These are phyloP conservation scores for Tupiocoris notatus DNA, from an alignment of 2,888 invertebrate species.

Conservation along the genomic window DNA sequence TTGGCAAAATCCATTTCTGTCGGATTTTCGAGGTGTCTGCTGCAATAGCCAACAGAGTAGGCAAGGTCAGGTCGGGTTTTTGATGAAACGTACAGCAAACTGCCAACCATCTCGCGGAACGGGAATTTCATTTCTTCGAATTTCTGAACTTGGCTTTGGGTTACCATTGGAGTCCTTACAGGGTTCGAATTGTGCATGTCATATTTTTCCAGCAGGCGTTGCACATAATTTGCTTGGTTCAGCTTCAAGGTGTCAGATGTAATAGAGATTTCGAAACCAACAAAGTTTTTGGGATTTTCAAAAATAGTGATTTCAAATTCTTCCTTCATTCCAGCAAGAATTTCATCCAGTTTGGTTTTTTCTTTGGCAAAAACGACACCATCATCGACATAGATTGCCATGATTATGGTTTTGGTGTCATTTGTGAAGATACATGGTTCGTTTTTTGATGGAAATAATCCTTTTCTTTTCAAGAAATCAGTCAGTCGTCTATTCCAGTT, in stretches of 20 bases:
- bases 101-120: background rate
- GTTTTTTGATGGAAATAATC: too few species aligned
- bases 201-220: constrained; percentile 9
- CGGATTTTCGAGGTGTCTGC: background rate
- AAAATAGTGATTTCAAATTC: constrained; percentile 12
- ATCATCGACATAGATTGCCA: too few species aligned
- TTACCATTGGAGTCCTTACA: background rate
- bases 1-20: background rate
- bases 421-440: too few species aligned
- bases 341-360: background rate
- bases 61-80: constrained; percentile 13
- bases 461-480: too few species aligned
- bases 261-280: constrained; percentile 1
- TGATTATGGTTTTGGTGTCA: too few species aligned
- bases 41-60: background rate
- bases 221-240: background rate
- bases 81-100: background rate
- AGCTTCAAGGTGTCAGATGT: background rate
- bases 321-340: background rate
- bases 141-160: background rate
- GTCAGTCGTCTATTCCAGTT: too few species aligned
- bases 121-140: background rate
- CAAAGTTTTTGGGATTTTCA: background rate
- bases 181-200: background rate
- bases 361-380: background rate